Evolutionary conservation across 1,140 invertebrate species (phyloP), one percentile per base, ranked within the genome.

Genomic region (Temnothorax nylanderi): DNA sequence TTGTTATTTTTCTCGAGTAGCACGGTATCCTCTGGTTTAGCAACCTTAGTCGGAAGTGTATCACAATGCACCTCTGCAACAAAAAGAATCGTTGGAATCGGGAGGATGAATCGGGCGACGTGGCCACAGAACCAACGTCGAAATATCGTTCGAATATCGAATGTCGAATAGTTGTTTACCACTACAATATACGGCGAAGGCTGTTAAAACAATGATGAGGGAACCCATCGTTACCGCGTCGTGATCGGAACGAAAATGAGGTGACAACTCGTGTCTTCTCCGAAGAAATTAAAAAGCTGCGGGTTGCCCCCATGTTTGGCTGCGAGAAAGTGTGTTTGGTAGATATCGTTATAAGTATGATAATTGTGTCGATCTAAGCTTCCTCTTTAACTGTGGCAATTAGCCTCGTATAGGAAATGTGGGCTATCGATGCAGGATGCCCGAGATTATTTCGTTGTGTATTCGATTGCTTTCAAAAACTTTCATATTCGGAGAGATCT

Each of bases 231-330:
- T 90, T 44, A 44, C 85, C 58, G 74, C n/a, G 44, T 62, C 64
- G 65, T 75, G 65, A n/a, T 86, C 60, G 8, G 60, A 72, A 85
- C 60, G 49, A 85, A 69, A 91, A 72, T 90, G 90, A 90, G 80
- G 78, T 72, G 80, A 90, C 89, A 92, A 49, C 60, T 32, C 11
- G 11, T 11, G 47, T 21, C 8, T n/a, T 82, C 58, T 54, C 51
- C 47, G 60, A 74, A 10, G 51, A 86, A 90, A 81, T 88, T 71
- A 54, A 56, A 91, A 86, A 86, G 64, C 75, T 91, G 89, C 89
- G 90, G 90, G 90, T 89, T 16, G 13, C 88, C 90, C 90, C 13
- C 88, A 91, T 91, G 64, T 76, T 84, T 41, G 32, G 34, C 41
- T 21, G 69, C 34, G 90, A 86, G 90, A 91, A 91, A 91, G 90